Base-by-base conservation (phyloP, 2,113 vertebrate genomes). In the Dermatemys mawii region DNA sequence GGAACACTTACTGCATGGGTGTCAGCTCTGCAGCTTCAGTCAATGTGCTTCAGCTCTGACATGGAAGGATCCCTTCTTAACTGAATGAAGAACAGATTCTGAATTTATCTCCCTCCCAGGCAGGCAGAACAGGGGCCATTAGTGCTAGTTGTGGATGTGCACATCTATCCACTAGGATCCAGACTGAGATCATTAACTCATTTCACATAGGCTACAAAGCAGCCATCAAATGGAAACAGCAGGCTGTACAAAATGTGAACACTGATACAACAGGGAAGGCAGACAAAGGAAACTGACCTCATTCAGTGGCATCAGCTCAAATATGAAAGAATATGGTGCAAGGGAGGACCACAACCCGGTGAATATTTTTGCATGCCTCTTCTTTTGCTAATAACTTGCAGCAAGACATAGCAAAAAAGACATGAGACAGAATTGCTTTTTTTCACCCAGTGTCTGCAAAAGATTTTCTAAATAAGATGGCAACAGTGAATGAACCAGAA, bases 391-490 rank as follows among this genome's bases (percentile, higher is more conserved):
- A 1, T 70, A 57, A 57, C 84, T 26, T 60, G 54, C 54, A 67
- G 86, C 76, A 35, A 53, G 51, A 5, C 51, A 35, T 35, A 27
- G 44, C 41, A 46, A 26, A 26, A 57, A 29, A 82, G 2, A 17
- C 51, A 32, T 22, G 14, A 57, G 11, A 54, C 84, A 38, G 27
- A 21, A 49, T 19, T n/a, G 41, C 22, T 49, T 35, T 63, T 24
- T 63, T 88, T 75, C 54, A 54, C 22, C 51, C 3, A 6, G 2
- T 17, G 50, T 46, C 90, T 89, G 83, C 78, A 55, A 89, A 82
- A 90, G 92, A 17, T 89, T 91, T 94, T 67, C 50, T 27, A 80
- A 88, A 92, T 95, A 86, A 93, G 88, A 70, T 93, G 91, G 94
- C n/a, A 38, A 35, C 76, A 17, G 67, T 4, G 89, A 90, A 84